phyloP scores from a whole-genome alignment of 2,113 vertebrate genomes.

The Platichthys flesus region DNA sequence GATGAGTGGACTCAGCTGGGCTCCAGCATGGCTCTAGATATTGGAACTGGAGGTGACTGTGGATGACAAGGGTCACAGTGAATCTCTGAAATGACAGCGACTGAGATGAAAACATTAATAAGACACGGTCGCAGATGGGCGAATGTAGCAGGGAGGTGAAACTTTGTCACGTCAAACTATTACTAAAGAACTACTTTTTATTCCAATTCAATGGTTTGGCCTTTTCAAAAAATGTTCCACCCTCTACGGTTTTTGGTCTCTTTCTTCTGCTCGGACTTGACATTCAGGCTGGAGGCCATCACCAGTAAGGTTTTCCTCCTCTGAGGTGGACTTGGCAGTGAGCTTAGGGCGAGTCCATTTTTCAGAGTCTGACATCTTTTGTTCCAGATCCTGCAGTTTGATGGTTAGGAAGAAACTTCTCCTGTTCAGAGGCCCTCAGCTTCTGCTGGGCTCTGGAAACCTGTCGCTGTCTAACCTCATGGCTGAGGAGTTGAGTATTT shows the following conservation, averaged over 20 bases:
- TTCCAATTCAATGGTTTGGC: not conserved
- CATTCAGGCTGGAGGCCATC: slow-evolving; percentile 1
- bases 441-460: not conserved
- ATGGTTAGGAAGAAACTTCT: not conserved
- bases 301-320: slow-evolving; percentile 2
- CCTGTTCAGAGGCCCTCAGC: not conserved
- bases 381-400: slow-evolving; percentile 1
- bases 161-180: not conserved
- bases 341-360: not conserved
- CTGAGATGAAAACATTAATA: too few relatives aligned
- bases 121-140: not conserved
- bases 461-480: not conserved
- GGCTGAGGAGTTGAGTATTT: not conserved
- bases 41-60: too few relatives aligned
- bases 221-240: not conserved
- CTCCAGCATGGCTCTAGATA: too few relatives aligned
- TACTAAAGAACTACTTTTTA: not conserved
- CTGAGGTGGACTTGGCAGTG: slow-evolving; percentile 4
- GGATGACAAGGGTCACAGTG: too few relatives aligned
- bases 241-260: not conserved
- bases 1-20: too few relatives aligned
- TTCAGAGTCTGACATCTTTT: slow-evolving; percentile 7
- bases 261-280: not conserved
- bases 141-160: not conserved
- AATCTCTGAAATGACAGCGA: too few relatives aligned